A percentile compares a stretch with the other conserved stretches of the same genome.
Evolutionary conservation across 2,888 invertebrate genomes (phyloP).

Genomic region (Neoaliturus tenellus): DNA sequence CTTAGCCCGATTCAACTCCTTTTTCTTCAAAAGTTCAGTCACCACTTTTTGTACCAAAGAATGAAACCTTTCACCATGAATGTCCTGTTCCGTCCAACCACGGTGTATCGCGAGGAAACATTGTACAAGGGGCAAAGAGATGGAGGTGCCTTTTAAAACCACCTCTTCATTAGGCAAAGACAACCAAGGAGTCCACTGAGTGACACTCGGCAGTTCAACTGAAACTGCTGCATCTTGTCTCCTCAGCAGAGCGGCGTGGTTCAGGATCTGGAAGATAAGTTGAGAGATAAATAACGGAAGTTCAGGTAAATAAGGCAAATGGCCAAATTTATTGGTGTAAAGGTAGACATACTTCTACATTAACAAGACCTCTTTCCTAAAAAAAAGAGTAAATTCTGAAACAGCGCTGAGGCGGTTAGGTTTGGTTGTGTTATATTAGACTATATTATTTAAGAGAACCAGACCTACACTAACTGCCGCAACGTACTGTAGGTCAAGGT

Average conservation of each 20-base stretch:
- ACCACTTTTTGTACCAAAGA: not conserved
- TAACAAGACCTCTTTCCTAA: too few species aligned
- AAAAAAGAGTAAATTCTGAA: too few species aligned
- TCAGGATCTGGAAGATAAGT: slow-evolving; percentile 34
- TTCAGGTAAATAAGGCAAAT: too few species aligned
- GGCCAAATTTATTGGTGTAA: too few species aligned
- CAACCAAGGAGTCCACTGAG: slow-evolving; percentile 43
- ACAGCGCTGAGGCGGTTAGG: too few species aligned
- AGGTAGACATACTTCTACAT: too few species aligned
- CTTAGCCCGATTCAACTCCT: slow-evolving; percentile 21
- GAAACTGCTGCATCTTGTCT: not conserved
- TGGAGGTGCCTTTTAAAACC: not conserved
- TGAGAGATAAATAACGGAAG: too few species aligned
- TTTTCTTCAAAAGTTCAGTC: not conserved
- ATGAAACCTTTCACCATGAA: slow-evolving; percentile 30
- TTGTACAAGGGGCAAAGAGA: slow-evolving; percentile 38
- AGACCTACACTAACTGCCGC: too few species aligned
- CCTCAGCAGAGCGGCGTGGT: slow-evolving; percentile 18
- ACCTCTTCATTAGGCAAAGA: slow-evolving; percentile 20
- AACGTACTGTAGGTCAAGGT: too few species aligned
- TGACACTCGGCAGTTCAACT: not conserved
- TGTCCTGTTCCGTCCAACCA: slow-evolving; percentile 32
- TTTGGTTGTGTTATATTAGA: too few species aligned
- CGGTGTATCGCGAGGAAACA: slow-evolving; percentile 52
- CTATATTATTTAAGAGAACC: too few species aligned